Conservation (phyloP, 2,888 invertebrate genomes). For the Rhagophthalmus giganteus region DNA sequence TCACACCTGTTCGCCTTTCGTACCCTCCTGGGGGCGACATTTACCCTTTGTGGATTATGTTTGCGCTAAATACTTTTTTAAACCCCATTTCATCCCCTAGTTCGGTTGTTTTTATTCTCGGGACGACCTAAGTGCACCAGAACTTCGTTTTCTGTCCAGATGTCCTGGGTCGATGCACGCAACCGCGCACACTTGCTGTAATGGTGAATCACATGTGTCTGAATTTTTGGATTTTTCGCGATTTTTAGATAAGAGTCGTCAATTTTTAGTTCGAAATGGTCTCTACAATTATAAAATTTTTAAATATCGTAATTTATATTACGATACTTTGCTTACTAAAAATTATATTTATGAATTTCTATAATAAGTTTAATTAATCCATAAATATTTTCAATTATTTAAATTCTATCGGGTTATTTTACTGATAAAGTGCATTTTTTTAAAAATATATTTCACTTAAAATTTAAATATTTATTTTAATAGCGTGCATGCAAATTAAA, state of each 20-base stretch:
- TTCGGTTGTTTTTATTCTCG: slow-evolving; percentile 36
- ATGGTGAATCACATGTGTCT: slow-evolving; percentile 44
- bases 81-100: slow-evolving; percentile 23
- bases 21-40: slow-evolving; percentile 42
- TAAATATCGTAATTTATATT: no score
- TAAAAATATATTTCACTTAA: no score
- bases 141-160: slow-evolving; percentile 64
- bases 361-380: no score
- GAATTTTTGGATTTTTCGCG: slow-evolving; percentile 28
- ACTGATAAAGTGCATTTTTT: no score
- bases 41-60: slow-evolving; percentile 24
- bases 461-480: no score
- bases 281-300: not conserved
- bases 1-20: slow-evolving; percentile 53
- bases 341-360: no score
- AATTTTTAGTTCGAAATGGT: not conserved
- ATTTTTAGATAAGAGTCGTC: not conserved
- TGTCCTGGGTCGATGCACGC: slow-evolving; percentile 56
- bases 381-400: no score
- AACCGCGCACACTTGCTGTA: slow-evolving; percentile 38
- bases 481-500: no score
- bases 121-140: slow-evolving; percentile 63
- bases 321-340: no score
- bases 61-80: slow-evolving; percentile 17
- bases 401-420: no score